Evolutionary conservation across 2,797 vertebrate species (phyloP), one percentile per base, ranked within the genome.

Genomic region (Eulemur rubriventer): DNA sequence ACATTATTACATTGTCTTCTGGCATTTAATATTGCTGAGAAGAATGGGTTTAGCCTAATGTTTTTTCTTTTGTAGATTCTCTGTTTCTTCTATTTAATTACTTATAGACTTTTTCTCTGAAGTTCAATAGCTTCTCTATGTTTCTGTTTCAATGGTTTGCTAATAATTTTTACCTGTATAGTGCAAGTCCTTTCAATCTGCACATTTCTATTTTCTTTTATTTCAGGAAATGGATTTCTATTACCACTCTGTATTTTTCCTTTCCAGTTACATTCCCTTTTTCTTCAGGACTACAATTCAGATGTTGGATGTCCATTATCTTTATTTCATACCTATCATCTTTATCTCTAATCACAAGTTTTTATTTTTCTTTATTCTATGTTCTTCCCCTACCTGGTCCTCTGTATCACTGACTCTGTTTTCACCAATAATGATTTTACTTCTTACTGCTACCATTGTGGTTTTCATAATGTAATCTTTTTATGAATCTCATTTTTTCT

Each of bases 51-150:
- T 84, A 94, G 43, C 16, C 33, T 85, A 35, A 55, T 57, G 48
- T 52, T 82, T 79, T 73, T 80, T 65, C 59, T 59, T 89, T 67
- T 52, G 24, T 55, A 93, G 46, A 73, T 52, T 46, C 6, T 93
- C 20, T 61, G 20, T 79, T 93, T 76, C 38, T 86, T 89, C n/a
- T 79, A 38, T n/a, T 48, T 82, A 89, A 82, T 93, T 94, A 83
- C 55, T 67, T 85, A 33, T 46, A 89, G 55, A 55, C 30, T 43
- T 85, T 70, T 93, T 52, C 59, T 85, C 67, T 67, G 46, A 73
- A 48, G 57, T 46, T 70, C 55, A 65, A 6, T 92, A 48, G n/a
- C 20, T 46, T 81, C 8, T 48, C 59, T 78, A 6, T 79, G 41
- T 78, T 82, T 85, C 65, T 87, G 2, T 81, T 76, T 93, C 72